Percentiles rank a stretch among this genome's conserved stretches.
phyloP scores from a whole-genome alignment of 2,888 invertebrate genomes.

The Eristalis intricaria region DNA sequence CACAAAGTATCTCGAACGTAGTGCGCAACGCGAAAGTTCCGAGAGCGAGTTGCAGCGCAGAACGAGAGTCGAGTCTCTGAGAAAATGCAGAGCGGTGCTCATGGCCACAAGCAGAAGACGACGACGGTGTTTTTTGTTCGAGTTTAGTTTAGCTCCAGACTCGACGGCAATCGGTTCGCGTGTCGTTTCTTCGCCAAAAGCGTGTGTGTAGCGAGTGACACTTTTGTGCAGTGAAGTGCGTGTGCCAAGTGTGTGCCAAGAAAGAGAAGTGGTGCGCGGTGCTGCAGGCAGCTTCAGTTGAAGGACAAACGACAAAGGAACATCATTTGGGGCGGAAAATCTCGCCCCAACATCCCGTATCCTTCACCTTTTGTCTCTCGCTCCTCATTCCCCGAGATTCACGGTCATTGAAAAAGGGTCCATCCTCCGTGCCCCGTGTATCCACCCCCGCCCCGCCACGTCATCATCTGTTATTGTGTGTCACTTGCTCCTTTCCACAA shows the following conservation, averaged over 20 bases:
- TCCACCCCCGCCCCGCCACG: slow-evolving; percentile 37
- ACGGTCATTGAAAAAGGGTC: slow-evolving; percentile 54
- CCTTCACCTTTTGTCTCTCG: slow-evolving; percentile 31
- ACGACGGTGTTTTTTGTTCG: slow-evolving; percentile 25
- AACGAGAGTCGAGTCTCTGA: slow-evolving; percentile 37
- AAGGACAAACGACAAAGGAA: slow-evolving; percentile 1
- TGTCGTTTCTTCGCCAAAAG: not conserved
- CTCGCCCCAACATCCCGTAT: not conserved
- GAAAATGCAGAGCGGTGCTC: slow-evolving; percentile 28
- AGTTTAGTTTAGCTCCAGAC: slow-evolving; percentile 59
- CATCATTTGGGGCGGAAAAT: not conserved
- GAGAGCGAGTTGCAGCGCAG: slow-evolving; percentile 38
- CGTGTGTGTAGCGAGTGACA: slow-evolving; percentile 5
- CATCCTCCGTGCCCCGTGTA: slow-evolving; percentile 3
- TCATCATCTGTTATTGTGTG: slow-evolving; percentile 67
- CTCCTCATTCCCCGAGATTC: slow-evolving; percentile 17
- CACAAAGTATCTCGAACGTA: slow-evolving; percentile 16
- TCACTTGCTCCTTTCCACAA: slow-evolving; percentile 61
- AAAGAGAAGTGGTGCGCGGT: slow-evolving; percentile 40
- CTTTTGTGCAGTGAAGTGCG: slow-evolving; percentile 59
- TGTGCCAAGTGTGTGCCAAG: slow-evolving; percentile 15
- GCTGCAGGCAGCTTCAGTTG: not conserved
- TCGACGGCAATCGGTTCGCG: slow-evolving; percentile 49
- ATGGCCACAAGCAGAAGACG: slow-evolving; percentile 21
- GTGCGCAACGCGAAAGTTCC: slow-evolving; percentile 65